A percentile compares a stretch with the other conserved stretches of the same genome.
phyloP scores from a whole-genome alignment of 2,113 vertebrate genomes.

The Alethe diademata region DNA sequence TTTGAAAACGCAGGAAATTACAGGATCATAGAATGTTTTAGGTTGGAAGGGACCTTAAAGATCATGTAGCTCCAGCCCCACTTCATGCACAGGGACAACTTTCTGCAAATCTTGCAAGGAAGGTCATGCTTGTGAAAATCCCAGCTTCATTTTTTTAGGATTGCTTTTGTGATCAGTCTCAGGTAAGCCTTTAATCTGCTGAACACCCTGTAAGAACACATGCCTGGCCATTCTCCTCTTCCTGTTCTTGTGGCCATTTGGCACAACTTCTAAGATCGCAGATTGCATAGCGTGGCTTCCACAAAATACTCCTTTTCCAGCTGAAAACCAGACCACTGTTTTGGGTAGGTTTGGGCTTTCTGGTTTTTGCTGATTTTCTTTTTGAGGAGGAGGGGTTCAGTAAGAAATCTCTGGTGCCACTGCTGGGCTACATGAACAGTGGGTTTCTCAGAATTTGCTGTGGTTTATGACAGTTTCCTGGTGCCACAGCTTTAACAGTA shows the following conservation, averaged over 20 bases:
- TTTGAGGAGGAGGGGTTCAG: background rate
- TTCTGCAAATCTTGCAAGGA: background rate
- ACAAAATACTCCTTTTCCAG: background rate
- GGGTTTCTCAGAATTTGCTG: background rate
- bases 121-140: background rate
- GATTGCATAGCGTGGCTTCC: background rate
- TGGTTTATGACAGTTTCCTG: background rate
- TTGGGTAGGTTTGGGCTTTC: background rate
- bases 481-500: background rate
- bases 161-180: background rate
- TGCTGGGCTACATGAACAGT: background rate
- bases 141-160: background rate
- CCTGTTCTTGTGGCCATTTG: background rate
- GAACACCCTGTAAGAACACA: background rate
- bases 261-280: background rate
- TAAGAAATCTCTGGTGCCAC: background rate
- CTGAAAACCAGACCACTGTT: background rate
- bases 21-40: background rate
- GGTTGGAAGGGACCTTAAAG: background rate
- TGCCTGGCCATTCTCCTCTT: background rate
- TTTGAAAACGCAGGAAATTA: background rate
- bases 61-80: background rate
- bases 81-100: background rate
- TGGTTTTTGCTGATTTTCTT: background rate
- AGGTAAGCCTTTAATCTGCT: conserved; percentile 7